Conservation (phyloP, 1,140 invertebrate species). For the Laupala kohalensis region DNA sequence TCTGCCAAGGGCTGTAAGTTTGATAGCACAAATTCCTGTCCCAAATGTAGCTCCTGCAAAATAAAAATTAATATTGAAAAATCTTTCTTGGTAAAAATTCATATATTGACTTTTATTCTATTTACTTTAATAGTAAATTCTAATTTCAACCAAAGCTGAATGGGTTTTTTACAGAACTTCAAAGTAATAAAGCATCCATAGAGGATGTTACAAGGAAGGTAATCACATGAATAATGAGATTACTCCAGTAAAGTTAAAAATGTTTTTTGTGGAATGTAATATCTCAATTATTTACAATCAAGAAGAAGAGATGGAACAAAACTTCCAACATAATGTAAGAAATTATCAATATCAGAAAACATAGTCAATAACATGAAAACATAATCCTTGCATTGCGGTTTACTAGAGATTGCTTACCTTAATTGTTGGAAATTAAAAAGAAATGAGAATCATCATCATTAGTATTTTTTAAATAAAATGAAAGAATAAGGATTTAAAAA, state of each 20-base stretch:
- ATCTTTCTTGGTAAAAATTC: neutral
- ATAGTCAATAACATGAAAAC: no score
- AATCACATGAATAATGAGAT: neutral
- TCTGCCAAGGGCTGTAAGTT: slow-evolving; percentile 91
- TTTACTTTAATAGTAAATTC: neutral
- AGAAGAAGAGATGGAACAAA: neutral
- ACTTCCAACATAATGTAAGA: no score
- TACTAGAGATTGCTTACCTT: no score
- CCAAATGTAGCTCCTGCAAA: slow-evolving; percentile 76
- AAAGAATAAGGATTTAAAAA: no score
- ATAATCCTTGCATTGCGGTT: no score
- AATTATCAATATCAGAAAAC: no score
- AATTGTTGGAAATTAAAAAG: no score
- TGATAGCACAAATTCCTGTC: slow-evolving; percentile 93
- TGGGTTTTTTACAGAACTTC: neutral
- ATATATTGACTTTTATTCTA: neutral
- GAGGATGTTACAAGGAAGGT: neutral
- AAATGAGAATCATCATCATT: no score
- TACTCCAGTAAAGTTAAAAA: neutral
- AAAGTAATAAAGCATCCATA: neutral
- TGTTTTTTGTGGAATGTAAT: neutral
- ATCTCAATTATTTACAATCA: neutral
- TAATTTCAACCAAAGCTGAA: neutral
- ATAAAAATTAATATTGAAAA: neutral
- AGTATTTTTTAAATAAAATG: no score